phyloP scores from a whole-genome alignment of 2,888 invertebrate species.

The Buathra laborator region DNA sequence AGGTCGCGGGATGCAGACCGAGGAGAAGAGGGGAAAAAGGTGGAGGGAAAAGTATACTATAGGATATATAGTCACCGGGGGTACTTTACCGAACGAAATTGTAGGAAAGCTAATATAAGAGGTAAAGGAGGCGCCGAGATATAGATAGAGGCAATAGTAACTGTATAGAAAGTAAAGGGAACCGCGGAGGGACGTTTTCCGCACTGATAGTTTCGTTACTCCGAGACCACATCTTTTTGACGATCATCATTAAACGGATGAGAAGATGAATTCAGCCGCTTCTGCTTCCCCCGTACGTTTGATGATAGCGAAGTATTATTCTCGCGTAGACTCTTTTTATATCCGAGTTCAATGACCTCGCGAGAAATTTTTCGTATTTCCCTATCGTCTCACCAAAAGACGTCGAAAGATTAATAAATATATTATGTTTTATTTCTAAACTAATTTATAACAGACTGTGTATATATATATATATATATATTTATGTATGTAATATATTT shows the following conservation, averaged over 20 bases:
- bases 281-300: no score
- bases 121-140: not conserved
- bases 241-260: not conserved
- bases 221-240: not conserved
- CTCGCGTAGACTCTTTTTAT: not conserved
- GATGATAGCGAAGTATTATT: no score
- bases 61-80: not conserved
- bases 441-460: constrained; percentile 80
- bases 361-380: not conserved
- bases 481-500: constrained; percentile 60
- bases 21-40: not conserved
- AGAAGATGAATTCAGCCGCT: not conserved
- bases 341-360: constrained; percentile 20
- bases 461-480: constrained; percentile 55
- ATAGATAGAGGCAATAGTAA: not conserved
- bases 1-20: not conserved
- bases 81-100: constrained; percentile 19
- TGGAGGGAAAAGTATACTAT: not conserved
- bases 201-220: constrained; percentile 4
- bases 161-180: not conserved
- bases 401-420: constrained; percentile 77
- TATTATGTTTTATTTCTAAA: constrained; percentile 82
- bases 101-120: not conserved
- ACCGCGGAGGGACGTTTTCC: not conserved
- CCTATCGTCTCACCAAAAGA: constrained; percentile 9